phyloP scores from a whole-genome alignment of 2,113 vertebrate species.

The Trematocara variabile region DNA sequence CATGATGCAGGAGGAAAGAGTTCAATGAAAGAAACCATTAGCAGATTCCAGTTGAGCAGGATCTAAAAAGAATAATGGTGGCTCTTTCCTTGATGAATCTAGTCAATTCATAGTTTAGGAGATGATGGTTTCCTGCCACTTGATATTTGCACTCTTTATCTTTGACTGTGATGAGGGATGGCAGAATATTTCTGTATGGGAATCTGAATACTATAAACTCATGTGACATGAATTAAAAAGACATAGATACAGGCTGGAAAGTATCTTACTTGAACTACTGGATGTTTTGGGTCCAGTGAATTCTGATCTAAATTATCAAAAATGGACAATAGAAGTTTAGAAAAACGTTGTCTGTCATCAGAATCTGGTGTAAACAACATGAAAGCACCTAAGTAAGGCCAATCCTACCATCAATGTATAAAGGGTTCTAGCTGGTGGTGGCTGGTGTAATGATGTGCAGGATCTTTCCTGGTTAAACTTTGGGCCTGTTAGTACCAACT shows the following conservation, averaged over 20 bases:
- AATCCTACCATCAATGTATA: not conserved
- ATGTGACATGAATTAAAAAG: not conserved
- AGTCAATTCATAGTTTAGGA: slow-evolving; percentile 37
- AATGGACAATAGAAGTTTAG: not conserved
- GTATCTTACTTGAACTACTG: not conserved
- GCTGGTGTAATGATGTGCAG: not conserved
- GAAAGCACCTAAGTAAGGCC: not conserved
- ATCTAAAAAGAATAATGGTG: slow-evolving; percentile 31
- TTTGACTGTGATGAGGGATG: not conserved
- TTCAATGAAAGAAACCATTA: not conserved
- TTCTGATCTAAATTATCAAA: not conserved
- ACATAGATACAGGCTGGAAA: not conserved
- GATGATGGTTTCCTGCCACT: slow-evolving; percentile 22
- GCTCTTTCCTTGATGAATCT: slow-evolving; percentile 18
- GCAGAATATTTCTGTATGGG: not conserved
- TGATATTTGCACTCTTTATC: not conserved
- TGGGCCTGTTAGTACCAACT: not conserved
- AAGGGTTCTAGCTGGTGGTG: not conserved
- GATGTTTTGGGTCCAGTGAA: not conserved
- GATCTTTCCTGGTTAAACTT: not conserved
- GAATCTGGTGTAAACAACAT: not conserved
- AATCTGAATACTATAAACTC: not conserved
- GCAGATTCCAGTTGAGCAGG: not conserved
- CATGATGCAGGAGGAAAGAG: not conserved
- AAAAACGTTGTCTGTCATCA: not conserved